These are phyloP conservation scores for Tamandua tetradactyla DNA, from an alignment of 2,797 vertebrate genomes.

Conservation along the genomic window DNA sequence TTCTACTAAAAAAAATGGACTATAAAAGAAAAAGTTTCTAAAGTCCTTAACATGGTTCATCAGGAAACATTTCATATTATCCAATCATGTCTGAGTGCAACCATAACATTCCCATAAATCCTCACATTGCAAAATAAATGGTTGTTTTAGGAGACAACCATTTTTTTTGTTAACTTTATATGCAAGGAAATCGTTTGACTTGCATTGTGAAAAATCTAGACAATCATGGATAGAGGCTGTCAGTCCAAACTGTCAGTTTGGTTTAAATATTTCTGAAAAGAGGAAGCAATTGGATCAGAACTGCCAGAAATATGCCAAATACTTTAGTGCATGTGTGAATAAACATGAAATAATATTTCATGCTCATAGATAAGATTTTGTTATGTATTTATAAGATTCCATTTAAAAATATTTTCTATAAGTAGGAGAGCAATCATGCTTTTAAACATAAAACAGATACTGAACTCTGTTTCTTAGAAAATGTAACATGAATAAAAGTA, in stretches of 20 bases:
- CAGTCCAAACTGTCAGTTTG: slow-evolving; percentile 48
- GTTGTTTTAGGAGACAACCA: neutral
- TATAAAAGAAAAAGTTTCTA: slow-evolving; percentile 1
- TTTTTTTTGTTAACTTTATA: neutral
- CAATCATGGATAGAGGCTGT: neutral
- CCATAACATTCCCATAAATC: neutral
- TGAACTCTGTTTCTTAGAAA: slow-evolving; percentile 43
- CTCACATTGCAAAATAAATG: slow-evolving; percentile 3
- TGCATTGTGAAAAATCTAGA: slow-evolving; percentile 45
- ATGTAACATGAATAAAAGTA: neutral
- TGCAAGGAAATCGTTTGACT: slow-evolving; percentile 26
- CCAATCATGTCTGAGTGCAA: neutral
- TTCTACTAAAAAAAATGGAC: neutral
- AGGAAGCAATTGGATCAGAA: slow-evolving; percentile 60
- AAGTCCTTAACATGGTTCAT: neutral
- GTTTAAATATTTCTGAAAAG: slow-evolving; percentile 58
- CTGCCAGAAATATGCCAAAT: slow-evolving; percentile 62
- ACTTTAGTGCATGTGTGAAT: slow-evolving; percentile 34
- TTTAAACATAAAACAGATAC: slow-evolving; percentile 23
- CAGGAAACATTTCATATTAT: neutral
- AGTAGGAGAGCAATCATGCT: neutral
- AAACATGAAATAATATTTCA: slow-evolving; percentile 66
- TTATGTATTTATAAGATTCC: slow-evolving; percentile 13
- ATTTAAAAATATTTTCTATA: slow-evolving; percentile 20
- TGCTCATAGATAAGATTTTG: slow-evolving; percentile 41